Conservation (phyloP, 1,140 invertebrate genomes). For the Tetragonula clypearis region DNA sequence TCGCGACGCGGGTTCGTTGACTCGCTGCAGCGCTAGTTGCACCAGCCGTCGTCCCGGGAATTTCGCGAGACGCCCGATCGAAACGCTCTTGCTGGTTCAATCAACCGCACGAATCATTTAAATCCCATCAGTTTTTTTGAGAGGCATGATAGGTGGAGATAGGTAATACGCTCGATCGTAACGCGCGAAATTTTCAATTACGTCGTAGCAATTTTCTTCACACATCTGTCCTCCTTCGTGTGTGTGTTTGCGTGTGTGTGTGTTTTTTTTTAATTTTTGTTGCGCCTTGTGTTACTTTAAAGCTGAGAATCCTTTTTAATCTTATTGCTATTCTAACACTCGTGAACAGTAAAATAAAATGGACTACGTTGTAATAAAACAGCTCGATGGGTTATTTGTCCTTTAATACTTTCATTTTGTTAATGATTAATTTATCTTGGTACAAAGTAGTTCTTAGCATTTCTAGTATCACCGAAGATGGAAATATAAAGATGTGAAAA, state of each 20-base stretch:
- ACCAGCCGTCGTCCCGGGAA: background rate
- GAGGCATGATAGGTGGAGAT: too few relatives aligned
- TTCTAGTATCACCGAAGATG: too few relatives aligned
- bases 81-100: background rate
- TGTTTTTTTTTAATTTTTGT: too few relatives aligned
- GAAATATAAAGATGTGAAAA: too few relatives aligned
- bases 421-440: too few relatives aligned
- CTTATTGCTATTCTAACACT: too few relatives aligned
- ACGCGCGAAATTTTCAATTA: background rate
- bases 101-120: background rate
- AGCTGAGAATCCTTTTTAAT: background rate
- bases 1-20: slow-evolving; percentile 38
- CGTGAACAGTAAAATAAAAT: too few relatives aligned
- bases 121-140: background rate
- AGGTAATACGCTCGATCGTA: background rate
- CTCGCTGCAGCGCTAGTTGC: background rate
- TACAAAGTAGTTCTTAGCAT: too few relatives aligned
- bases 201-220: too few relatives aligned
- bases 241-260: background rate
- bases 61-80: background rate
- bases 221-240: background rate
- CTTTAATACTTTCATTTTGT: too few relatives aligned
- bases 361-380: too few relatives aligned
- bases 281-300: background rate
- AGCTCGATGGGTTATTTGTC: too few relatives aligned